Percentiles rank a stretch among this genome's conserved stretches.
phyloP scores from a whole-genome alignment of 2,888 invertebrate species.

The Gymnocheta viridis region DNA sequence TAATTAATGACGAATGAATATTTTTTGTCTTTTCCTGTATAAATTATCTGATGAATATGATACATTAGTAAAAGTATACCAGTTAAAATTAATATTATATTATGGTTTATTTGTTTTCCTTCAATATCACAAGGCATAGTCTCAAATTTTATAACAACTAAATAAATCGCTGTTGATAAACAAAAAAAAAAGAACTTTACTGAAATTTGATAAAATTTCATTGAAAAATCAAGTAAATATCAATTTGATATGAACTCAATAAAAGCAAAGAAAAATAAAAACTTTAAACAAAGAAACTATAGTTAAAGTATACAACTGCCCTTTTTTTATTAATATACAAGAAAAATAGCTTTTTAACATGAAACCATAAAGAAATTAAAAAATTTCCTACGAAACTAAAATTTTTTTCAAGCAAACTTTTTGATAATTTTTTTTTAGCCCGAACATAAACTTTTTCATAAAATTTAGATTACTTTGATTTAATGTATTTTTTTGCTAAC shows the following conservation, averaged over 20 bases:
- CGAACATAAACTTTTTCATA: background rate
- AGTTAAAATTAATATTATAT: background rate
- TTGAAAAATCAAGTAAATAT: background rate
- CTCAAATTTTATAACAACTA: background rate
- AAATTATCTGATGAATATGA: too few species aligned
- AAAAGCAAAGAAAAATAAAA: background rate
- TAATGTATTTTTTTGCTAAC: background rate
- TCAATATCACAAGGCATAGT: background rate
- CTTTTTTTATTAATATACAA: background rate
- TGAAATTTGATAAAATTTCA: background rate
- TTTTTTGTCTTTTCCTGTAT: too few species aligned
- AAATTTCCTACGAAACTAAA: background rate
- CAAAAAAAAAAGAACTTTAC: background rate
- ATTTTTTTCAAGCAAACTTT: background rate
- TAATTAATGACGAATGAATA: too few species aligned
- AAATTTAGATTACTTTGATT: background rate
- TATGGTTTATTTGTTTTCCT: background rate
- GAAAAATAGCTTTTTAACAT: conserved; percentile 34
- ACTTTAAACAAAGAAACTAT: background rate
- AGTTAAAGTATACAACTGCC: conserved; percentile 3
- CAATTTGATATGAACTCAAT: background rate
- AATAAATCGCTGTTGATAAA: background rate
- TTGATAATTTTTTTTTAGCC: background rate
- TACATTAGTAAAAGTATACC: too few species aligned
- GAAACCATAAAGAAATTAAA: conserved; percentile 8